Base-by-base conservation (phyloP, 2,113 vertebrate species). In the Brachionichthys hirsutus region DNA sequence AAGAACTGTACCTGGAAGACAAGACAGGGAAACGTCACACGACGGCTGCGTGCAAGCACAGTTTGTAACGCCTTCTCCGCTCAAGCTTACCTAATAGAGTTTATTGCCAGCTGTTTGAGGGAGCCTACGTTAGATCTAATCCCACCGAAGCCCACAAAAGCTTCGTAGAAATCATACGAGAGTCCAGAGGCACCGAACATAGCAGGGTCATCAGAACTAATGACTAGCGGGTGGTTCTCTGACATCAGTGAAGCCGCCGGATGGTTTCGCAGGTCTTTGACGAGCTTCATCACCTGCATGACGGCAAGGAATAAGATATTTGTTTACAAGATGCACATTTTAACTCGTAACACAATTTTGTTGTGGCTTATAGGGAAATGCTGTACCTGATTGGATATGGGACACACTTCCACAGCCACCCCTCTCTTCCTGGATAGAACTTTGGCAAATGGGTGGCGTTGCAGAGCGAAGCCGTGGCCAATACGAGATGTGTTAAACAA, bases 311-410 rank as follows among this genome's bases (percentile, higher is more conserved):
- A 10, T 1, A 6, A 48, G 1, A 59, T 7, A 3, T 16, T 1
- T n/a, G 30, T n/a, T 38, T 2, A 22, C 2, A 5, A 59, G 36
- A 22, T 8, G 11, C 2, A 18, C 10, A 44, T 9, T 12, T 2
- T 13, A 35, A 2, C 17, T 45, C 16, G 12, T 1, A 20, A 41
- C 48, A 1, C 35, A 36, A 15, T 10, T 22, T 15, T 1, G 13
- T 15, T 54, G 24, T 19, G 12, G 34, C 13, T 41, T 9, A 19
- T 5, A 19, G 6, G 15, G 36, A 4, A 11, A 34, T 1, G 2
- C 9, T 2, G 36, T 36, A 97, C 95, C 94, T 97, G 95, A 78
- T 98, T 98, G 78, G 95, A 98, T 78, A 97, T 91, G 43, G 95
- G 95, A 51, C 95, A 98, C 60, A 98, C 88, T 78, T 98, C 95